phyloP scores from a whole-genome alignment of 2,113 vertebrate species.

The Trogon surrucura region DNA sequence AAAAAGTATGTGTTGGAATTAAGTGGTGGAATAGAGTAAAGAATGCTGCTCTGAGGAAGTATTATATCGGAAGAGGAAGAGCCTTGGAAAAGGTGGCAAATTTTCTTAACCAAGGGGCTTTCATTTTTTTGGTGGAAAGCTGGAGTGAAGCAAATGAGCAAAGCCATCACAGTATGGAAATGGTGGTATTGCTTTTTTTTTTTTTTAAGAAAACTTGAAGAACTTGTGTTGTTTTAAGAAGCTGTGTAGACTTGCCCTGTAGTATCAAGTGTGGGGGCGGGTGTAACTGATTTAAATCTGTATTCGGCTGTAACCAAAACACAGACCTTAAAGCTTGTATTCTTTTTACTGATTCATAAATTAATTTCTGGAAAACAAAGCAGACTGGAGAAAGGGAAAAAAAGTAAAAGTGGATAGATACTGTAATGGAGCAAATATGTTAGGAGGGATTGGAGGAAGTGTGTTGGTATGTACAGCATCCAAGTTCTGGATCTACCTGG shows the following conservation, averaged over 20 bases:
- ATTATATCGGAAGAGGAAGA: not conserved
- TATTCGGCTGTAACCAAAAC: not conserved
- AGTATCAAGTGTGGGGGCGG: not conserved
- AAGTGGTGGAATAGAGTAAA: not conserved
- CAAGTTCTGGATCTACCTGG: not conserved
- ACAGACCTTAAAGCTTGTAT: not conserved
- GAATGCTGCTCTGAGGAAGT: not conserved
- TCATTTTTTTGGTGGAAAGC: not conserved
- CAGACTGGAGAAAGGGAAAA: fast-evolving
- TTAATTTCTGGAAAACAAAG: not conserved
- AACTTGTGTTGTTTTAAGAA: not conserved
- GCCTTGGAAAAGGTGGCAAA: not conserved
- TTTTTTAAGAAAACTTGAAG: not conserved
- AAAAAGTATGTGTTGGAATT: not conserved
- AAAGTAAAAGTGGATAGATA: not conserved
- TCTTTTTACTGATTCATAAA: not conserved
- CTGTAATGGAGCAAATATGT: not conserved
- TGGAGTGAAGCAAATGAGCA: not conserved
- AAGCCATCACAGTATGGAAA: not conserved
- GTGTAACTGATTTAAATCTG: not conserved
- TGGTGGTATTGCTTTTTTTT: not conserved
- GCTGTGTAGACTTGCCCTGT: not conserved
- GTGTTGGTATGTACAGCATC: not conserved
- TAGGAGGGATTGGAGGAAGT: not conserved
- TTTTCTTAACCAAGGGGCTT: not conserved